Base-by-base conservation (phyloP, 2,113 vertebrate genomes). In the Hyperoodon ampullatus region DNA sequence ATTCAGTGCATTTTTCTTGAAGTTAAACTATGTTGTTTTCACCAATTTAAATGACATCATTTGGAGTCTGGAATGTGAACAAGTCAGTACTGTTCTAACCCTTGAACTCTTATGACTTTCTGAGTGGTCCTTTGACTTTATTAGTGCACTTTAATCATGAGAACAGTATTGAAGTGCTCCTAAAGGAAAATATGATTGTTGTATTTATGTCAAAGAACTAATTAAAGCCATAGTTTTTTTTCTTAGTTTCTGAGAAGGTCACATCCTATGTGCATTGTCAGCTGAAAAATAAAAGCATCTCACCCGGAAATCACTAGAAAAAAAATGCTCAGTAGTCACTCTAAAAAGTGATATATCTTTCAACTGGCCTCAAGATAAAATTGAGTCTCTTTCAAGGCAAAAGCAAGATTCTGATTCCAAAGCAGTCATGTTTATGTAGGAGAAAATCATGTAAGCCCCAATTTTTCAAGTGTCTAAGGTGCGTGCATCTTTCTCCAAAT, bases 141-240 rank as follows among this genome's bases (percentile, higher is more conserved):
- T 68, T 66, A 94, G 42, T 12, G 3, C 6, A 16, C n/a, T 28
- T 58, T 35, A 90, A 72, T 92, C 88, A 66, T 10, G 24, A 58
- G 9, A 60, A 18, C 58, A 50, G n/a, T 21, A 9, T 7, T 33
- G 11, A 90, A 77, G 66, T 71, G 16, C 82, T 94, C 72, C 58
- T 47, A n/a, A 47, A 71, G 86, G 71, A 72, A 91, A 84, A 75
- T 42, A 33, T 1, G 26, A 74, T 70, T 50, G 61, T 47, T 89
- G 63, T 7, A 33, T 93, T 96, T 81, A 39, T 66, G 44, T 61
- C 58, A 74, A 91, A 94, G 42, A 15, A 47, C 58, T 90, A 95
- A 97, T 93, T 91, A 87, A 95, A 95, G 0, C 30, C 75, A 94
- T 95, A 5, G 66, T 90, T 88, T 90, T 85, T 93, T 53, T 86